Evolutionary conservation across 2,797 vertebrate species (phyloP).

Genomic region (Sphenodon punctatus): DNA sequence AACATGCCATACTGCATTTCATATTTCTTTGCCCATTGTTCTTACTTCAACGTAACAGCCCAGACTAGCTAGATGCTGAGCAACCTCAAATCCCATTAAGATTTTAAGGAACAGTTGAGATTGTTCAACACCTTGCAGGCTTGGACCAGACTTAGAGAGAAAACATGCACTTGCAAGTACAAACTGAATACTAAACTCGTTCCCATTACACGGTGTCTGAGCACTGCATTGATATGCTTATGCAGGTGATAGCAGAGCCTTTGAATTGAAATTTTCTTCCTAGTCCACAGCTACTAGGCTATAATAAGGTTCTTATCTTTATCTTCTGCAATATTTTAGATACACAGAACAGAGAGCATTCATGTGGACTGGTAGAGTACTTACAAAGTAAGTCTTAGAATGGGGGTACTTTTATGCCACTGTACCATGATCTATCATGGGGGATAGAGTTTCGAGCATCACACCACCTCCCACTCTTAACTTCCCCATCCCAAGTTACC

Average conservation of each 20-base stretch:
- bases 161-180: background rate
- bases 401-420: too few relatives aligned
- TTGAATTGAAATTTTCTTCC: background rate
- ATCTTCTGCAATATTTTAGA: background rate
- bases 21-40: accelerated
- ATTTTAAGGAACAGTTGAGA: background rate
- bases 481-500: too few relatives aligned
- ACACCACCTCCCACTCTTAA: too few relatives aligned
- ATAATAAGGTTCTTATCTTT: background rate
- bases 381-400: too few relatives aligned
- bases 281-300: background rate
- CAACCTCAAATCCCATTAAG: background rate
- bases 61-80: background rate
- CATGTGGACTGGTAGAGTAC: too few relatives aligned
- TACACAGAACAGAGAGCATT: background rate
- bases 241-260: background rate
- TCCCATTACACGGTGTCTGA: background rate
- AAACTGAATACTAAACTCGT: background rate
- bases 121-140: background rate
- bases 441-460: too few relatives aligned
- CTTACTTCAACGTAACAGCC: background rate
- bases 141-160: background rate
- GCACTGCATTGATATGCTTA: background rate
- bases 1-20: background rate
- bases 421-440: too few relatives aligned